Base-by-base conservation (phyloP, 2,888 invertebrate genomes). In the Pandemis heparana region DNA sequence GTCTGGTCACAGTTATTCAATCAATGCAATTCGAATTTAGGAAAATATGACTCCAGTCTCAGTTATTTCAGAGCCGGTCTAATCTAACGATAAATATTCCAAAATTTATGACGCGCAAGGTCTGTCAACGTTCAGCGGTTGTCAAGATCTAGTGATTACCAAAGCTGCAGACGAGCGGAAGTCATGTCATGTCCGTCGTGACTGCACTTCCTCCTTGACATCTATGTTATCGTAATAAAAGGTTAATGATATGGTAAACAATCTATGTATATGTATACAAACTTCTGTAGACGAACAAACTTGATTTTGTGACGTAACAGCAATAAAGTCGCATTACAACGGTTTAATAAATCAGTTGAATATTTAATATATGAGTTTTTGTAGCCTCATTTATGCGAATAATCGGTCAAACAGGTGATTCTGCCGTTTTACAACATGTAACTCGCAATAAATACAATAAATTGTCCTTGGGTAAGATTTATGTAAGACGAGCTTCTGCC, bases 91-190 rank as follows among this genome's bases (percentile, higher is more conserved):
- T 32, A 32, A 32, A 32, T 32, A 32, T 32, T 32, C 2, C 4
- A 32, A 32, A 32, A 2, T 23, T 2, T 32, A 32, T 32, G 23
- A 32, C 23, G 23, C 23, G 23, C 23, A 32, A 32, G 23, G 23
- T 32, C 23, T 32, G 23, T 32, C 23, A 16, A 5, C n/a, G 5
- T 12, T 56, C 56, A 56, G 18, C 56, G 23, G 10, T 56, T 23
- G 56, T 56, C 56, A 56, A 23, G 56, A 9, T 56, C 56, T 56
- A 56, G 23, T 5, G 56, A 56, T 56, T 16, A 23, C 23, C 10
- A 74, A 75, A 77, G 81, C 79, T 83, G 82, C 81, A 80, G 82
- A 78, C 83, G 85, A 87, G 78, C 83, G 86, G 88, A 87, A 87
- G 78, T 78, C 70, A 66, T 77, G 76, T 79, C 67, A 62, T 43